These are phyloP conservation scores for Gerosis bhagava DNA, from an alignment of 2,888 invertebrate genomes.

Conservation along the genomic window DNA sequence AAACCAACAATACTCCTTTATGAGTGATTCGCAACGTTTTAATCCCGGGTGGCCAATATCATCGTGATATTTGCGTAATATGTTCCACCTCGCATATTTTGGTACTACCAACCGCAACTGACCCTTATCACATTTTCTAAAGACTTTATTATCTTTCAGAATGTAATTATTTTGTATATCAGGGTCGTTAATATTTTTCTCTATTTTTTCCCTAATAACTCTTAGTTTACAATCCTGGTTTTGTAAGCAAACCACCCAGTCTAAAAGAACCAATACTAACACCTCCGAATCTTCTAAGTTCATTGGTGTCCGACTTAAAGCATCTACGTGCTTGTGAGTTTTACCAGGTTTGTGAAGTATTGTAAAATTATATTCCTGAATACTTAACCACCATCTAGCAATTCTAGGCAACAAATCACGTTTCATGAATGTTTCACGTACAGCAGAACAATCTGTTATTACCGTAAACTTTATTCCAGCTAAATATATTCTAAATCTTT, in stretches of 20 bases:
- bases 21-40: conserved; percentile 42
- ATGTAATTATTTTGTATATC: conserved; percentile 6
- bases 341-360: neutral
- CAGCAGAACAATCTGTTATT: neutral
- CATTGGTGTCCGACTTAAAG: neutral
- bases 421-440: neutral
- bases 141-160: conserved; percentile 1
- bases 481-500: neutral
- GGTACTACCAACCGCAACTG: conserved; percentile 23
- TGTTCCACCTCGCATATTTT: conserved; percentile 21
- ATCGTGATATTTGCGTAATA: conserved; percentile 41
- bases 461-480: neutral
- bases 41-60: conserved; percentile 48
- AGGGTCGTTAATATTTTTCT: neutral
- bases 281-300: neutral
- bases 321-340: conserved; percentile 1
- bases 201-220: neutral
- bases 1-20: conserved; percentile 53
- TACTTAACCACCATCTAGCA: neutral
- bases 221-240: conserved; percentile 8
- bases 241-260: conserved; percentile 12
- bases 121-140: conserved; percentile 2
- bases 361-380: neutral
- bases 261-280: neutral
- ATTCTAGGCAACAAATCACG: neutral